A percentile compares a stretch with the other conserved stretches of the same genome.
Conservation (phyloP, 2,113 vertebrate species). For the Halichoerus grypus region DNA sequence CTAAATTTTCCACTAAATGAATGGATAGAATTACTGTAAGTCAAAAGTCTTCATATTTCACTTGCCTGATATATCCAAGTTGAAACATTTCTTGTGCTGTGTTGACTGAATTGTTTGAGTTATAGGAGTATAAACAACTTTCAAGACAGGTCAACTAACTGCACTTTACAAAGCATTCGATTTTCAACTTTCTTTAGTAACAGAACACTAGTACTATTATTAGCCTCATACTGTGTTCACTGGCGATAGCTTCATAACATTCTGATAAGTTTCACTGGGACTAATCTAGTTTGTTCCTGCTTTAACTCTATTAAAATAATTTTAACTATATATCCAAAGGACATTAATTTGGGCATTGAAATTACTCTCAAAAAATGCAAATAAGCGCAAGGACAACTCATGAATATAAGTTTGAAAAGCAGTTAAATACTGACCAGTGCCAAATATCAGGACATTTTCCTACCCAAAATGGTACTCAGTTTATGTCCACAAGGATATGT, state of each 20-base stretch:
- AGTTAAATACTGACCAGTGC: not conserved
- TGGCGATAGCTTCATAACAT: not conserved
- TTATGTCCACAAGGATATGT: not conserved
- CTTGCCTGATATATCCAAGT: not conserved
- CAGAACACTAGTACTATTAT: not conserved
- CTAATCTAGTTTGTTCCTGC: not conserved
- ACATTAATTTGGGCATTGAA: not conserved
- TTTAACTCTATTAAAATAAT: not conserved
- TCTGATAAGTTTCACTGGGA: not conserved
- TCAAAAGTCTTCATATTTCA: conserved; percentile 3
- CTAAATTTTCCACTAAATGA: not conserved
- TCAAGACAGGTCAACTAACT: not conserved
- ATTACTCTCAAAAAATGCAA: not conserved
- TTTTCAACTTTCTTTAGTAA: conserved; percentile 2
- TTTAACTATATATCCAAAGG: conserved; percentile 9
- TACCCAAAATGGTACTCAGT: not conserved
- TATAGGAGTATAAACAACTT: not conserved
- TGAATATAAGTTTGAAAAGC: not conserved
- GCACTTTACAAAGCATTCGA: not conserved
- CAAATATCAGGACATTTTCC: not conserved
- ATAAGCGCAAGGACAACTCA: not conserved
- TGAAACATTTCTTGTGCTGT: not conserved
- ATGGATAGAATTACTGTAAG: not conserved
- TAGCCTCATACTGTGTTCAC: not conserved
- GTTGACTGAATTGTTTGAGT: not conserved